A percentile compares a stretch with the other conserved stretches of the same genome.
These are phyloP conservation scores for Pantherophis guttatus DNA, from an alignment of 2,113 vertebrate species.

Conservation along the genomic window DNA sequence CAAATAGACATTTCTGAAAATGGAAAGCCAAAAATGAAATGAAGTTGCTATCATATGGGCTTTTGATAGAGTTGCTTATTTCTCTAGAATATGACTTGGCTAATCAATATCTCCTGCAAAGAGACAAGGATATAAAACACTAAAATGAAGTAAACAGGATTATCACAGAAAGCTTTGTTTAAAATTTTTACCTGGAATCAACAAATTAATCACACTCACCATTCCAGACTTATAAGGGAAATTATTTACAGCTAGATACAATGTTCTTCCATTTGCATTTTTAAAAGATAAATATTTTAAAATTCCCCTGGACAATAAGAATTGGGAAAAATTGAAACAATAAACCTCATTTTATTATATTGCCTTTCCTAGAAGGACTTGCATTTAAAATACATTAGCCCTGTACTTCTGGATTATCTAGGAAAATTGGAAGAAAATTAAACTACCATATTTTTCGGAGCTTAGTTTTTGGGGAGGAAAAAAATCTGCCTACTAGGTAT, in stretches of 20 bases:
- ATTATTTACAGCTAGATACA: not conserved
- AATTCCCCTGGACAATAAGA: not conserved
- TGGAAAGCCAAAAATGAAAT: not conserved
- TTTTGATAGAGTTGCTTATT: not conserved
- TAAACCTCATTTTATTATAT: not conserved
- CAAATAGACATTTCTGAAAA: not conserved
- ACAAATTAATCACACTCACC: not conserved
- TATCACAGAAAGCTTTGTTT: not conserved
- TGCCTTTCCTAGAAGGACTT: not conserved
- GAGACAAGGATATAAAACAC: not conserved
- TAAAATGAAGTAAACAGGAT: not conserved
- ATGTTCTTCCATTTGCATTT: not conserved
- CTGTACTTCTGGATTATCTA: not conserved
- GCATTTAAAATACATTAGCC: not conserved
- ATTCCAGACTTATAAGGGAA: not conserved
- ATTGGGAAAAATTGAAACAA: not conserved
- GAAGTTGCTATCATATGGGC: not conserved
- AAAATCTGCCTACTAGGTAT: no score
- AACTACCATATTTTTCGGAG: not conserved
- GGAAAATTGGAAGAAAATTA: not conserved
- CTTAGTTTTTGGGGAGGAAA: no score
- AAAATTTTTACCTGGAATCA: not conserved
- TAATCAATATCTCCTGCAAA: not conserved
- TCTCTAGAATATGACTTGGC: not conserved
- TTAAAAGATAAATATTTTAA: not conserved